These are phyloP conservation scores for Gulo gulo DNA, from an alignment of 2,113 vertebrate genomes.

Conservation along the genomic window DNA sequence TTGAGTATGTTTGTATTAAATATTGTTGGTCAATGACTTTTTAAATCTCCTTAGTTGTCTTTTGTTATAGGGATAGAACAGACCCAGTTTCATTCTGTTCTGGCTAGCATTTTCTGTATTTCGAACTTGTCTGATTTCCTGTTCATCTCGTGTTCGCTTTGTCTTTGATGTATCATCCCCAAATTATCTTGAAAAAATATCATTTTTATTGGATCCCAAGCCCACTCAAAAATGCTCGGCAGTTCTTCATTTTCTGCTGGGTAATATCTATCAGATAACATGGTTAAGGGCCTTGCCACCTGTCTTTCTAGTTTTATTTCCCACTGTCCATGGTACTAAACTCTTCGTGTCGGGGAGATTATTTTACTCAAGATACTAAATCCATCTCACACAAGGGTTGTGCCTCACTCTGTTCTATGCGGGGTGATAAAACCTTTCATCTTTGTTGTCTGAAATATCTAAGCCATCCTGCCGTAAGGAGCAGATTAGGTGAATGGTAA, in stretches of 20 bases:
- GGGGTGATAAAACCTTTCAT: background rate
- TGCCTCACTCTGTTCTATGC: background rate
- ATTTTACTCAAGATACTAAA: background rate
- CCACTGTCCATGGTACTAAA: background rate
- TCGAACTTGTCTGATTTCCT: background rate
- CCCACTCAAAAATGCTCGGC: background rate
- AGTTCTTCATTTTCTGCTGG: background rate
- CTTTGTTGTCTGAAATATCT: background rate
- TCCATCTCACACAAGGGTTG: background rate
- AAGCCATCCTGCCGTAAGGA: background rate
- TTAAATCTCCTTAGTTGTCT: slow-evolving; percentile 46
- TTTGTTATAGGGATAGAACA: slow-evolving; percentile 7
- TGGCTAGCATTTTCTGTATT: background rate
- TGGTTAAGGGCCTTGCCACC: background rate
- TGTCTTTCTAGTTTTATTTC: background rate
- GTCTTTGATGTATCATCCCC: background rate
- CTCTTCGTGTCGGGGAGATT: background rate
- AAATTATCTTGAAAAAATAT: background rate
- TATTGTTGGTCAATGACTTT: slow-evolving; percentile 44
- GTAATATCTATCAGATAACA: background rate
- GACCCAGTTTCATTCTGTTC: background rate
- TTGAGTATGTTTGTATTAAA: slow-evolving; percentile 73
- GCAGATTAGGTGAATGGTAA: background rate
- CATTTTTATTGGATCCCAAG: background rate
- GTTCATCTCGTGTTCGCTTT: background rate